Base-by-base conservation (phyloP, 1,140 invertebrate genomes). In the Anastrepha obliqua region DNA sequence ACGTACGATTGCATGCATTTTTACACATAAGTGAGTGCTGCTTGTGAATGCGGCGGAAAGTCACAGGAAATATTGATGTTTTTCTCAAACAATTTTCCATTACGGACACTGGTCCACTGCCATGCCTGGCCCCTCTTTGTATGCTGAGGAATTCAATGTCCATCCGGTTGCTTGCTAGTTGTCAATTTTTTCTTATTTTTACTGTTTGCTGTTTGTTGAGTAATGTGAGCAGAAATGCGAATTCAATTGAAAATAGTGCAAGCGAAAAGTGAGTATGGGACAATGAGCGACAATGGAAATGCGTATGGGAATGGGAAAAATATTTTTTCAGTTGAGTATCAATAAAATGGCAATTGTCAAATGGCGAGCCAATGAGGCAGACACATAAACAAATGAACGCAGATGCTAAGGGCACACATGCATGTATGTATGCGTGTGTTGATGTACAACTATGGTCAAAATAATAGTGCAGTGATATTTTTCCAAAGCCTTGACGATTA, bases 211-310 rank as follows among this genome's bases (percentile, higher is more conserved):
- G 2, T 78, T 78, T 55, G 47, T n/a, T 78, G 74, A 78, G 74
- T 78, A 78, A 78, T 78, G 47, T 55, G 44, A 78, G 74, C 47
- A 44, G 42, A 44, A 70, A 70, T 70, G 67, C 67, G 67, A 70
- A 78, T 78, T 78, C 74, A 78, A 78, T 78, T 78, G 74, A 78
- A 78, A 51, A 78, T 78, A 13, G 51, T 51, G 44, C 74, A 7
- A 17, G 67, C n/a, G 74, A 78, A 13, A 78, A 78, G 74, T 78
- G 74, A n/a, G 74, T 55, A 47, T 6, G 15, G n/a, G 42, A 20
- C 7, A 5, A 2, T 29, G 29, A 20, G 17, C 44, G n/a, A 13
- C 44, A 78, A 55, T 55, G 74, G 11, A 67, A 67, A 67, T 55
- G 74, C 8, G 13, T 51, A 39, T 11, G 39, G 8, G 44, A 55